Evolutionary conservation across 2,113 vertebrate species (phyloP).

Genomic region (Eurystomus gularis): DNA sequence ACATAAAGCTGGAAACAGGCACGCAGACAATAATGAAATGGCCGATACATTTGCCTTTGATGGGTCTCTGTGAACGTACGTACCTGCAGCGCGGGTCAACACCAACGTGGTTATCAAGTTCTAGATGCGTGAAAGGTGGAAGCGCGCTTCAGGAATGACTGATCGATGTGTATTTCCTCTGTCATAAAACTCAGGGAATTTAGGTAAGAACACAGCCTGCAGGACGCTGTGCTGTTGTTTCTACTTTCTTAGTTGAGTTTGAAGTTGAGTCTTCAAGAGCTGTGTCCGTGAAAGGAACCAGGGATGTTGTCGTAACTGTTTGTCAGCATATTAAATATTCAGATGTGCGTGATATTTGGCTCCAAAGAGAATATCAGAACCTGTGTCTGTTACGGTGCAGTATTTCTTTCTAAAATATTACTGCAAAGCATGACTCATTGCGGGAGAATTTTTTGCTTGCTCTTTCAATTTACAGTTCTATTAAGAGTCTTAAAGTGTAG

Average conservation of each 20-base stretch:
- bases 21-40: not conserved
- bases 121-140: conserved; percentile 51
- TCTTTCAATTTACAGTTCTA: conserved; percentile 22
- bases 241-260: conserved; percentile 22
- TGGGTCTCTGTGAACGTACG: conserved; percentile 33
- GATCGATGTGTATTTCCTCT: conserved; percentile 45
- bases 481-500: conserved; percentile 18
- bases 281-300: conserved; percentile 38
- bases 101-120: conserved; percentile 64
- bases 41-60: conserved; percentile 10
- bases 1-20: not conserved
- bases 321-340: conserved; percentile 45
- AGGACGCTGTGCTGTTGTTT: conserved; percentile 47
- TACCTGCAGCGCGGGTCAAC: conserved; percentile 7
- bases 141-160: conserved; percentile 36
- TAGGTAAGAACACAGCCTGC: conserved; percentile 15
- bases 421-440: not conserved
- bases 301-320: conserved; percentile 31
- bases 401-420: conserved; percentile 31
- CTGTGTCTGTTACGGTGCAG: not conserved
- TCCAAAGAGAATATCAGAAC: conserved; percentile 6
- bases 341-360: not conserved
- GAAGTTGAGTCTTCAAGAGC: conserved; percentile 36
- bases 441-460: not conserved
- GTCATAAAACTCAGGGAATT: conserved; percentile 58